Conservation (phyloP, 1,140 invertebrate species). For the Melanaphis sacchari region DNA sequence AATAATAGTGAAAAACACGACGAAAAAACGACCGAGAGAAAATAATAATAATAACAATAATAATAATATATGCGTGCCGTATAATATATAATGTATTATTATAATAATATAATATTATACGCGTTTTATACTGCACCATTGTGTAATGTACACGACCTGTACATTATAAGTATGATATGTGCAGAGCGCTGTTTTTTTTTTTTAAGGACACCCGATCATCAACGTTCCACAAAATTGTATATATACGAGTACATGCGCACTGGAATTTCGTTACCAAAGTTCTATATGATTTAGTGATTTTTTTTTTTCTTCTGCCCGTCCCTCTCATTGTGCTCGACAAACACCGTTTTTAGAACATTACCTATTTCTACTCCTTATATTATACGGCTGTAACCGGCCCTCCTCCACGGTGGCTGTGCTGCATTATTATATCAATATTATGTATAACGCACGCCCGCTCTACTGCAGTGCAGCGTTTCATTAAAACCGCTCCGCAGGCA, state of each 20-base stretch:
- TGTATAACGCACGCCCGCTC: background rate
- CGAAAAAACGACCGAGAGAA: background rate
- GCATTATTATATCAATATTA: slow-evolving; percentile 31
- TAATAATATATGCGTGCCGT: background rate
- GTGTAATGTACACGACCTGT: background rate
- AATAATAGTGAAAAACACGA: slow-evolving; percentile 27
- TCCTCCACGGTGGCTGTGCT: background rate
- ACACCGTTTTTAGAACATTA: slow-evolving; percentile 25
- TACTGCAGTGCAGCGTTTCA: background rate
- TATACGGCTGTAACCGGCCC: background rate
- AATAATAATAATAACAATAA: background rate
- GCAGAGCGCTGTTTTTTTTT: background rate
- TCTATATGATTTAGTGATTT: background rate
- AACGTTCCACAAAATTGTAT: background rate
- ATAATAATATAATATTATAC: slow-evolving; percentile 10
- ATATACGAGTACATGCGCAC: background rate
- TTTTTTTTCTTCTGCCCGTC: background rate
- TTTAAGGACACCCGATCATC: slow-evolving; percentile 21
- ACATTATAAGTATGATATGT: background rate
- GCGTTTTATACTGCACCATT: too few species aligned
- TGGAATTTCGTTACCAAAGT: background rate
- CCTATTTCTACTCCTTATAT: background rate
- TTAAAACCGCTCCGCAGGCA: slow-evolving; percentile 35
- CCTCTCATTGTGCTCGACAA: background rate
- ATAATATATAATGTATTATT: background rate